These are phyloP conservation scores for Cheirogaleus major DNA, from an alignment of 2,797 vertebrate species.

Conservation along the genomic window DNA sequence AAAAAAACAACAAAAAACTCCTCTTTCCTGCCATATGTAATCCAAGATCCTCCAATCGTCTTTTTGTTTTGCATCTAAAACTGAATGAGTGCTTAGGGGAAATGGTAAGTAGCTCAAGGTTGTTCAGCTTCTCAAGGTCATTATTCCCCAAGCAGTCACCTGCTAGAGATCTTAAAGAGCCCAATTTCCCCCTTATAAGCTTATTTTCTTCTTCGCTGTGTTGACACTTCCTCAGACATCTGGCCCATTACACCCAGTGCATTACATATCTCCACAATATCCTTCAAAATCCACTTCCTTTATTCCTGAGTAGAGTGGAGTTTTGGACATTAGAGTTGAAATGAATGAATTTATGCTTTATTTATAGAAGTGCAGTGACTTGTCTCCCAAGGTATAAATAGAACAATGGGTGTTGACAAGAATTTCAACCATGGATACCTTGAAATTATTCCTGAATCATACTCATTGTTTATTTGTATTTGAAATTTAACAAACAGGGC, in stretches of 20 bases:
- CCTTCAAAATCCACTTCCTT: constrained; percentile 38
- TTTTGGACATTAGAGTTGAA: constrained; percentile 38
- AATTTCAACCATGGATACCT: constrained; percentile 69
- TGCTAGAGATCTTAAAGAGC: neutral
- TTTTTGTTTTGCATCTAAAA: constrained; percentile 61
- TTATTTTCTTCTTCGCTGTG: constrained; percentile 32
- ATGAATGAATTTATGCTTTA: constrained; percentile 66
- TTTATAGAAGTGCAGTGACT: constrained; percentile 65
- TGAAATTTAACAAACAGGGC: constrained; percentile 60
- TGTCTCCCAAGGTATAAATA: constrained; percentile 61
- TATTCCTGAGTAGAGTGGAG: constrained; percentile 38
- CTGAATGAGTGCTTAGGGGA: neutral
- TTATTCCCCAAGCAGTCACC: neutral
- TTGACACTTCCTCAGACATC: constrained; percentile 20
- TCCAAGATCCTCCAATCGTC: neutral
- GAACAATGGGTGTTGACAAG: constrained; percentile 62
- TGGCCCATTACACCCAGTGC: neutral
- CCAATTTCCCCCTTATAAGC: neutral
- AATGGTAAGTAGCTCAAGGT: neutral
- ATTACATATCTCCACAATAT: neutral
- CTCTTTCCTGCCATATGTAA: neutral
- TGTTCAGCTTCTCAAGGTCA: constrained; percentile 6
- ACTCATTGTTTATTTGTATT: constrained; percentile 63
- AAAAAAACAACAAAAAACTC: neutral
- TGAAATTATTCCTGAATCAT: constrained; percentile 66